A percentile compares a stretch with the other conserved stretches of the same genome.
Conservation (phyloP, 2,113 vertebrate genomes). For the Struthidea cinerea region DNA sequence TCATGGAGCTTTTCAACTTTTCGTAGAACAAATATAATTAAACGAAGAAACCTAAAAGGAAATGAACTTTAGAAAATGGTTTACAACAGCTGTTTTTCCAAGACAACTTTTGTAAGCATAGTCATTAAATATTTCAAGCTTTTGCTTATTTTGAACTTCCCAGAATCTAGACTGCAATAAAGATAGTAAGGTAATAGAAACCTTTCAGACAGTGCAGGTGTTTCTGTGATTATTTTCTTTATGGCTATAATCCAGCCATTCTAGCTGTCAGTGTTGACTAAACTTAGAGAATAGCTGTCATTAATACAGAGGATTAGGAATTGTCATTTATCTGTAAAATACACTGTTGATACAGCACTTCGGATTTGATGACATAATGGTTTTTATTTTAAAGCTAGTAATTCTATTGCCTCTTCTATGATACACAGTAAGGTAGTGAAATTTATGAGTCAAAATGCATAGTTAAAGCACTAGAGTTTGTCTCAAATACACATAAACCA, state of each 20-base stretch:
- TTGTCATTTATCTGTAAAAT: neutral
- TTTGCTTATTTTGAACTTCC: neutral
- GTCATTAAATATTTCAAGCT: neutral
- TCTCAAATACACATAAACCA: neutral
- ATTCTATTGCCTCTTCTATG: neutral
- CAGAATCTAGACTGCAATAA: neutral
- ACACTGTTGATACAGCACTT: neutral
- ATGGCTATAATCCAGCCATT: neutral
- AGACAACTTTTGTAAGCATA: neutral
- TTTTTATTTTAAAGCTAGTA: neutral
- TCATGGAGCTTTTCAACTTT: neutral
- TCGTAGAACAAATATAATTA: neutral
- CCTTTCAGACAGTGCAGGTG: neutral
- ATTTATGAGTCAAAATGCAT: neutral
- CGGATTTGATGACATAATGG: neutral
- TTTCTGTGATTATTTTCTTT: neutral
- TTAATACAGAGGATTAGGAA: neutral
- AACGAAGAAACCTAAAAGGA: neutral
- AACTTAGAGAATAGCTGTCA: neutral
- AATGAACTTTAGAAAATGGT: neutral
- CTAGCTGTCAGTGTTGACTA: neutral
- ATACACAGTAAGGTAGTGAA: neutral
- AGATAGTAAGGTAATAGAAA: neutral
- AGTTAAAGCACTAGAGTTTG: neutral
- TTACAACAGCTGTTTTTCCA: neutral